These are phyloP conservation scores for Limnothrissa miodon DNA, from an alignment of 2,113 vertebrate genomes.

Conservation along the genomic window DNA sequence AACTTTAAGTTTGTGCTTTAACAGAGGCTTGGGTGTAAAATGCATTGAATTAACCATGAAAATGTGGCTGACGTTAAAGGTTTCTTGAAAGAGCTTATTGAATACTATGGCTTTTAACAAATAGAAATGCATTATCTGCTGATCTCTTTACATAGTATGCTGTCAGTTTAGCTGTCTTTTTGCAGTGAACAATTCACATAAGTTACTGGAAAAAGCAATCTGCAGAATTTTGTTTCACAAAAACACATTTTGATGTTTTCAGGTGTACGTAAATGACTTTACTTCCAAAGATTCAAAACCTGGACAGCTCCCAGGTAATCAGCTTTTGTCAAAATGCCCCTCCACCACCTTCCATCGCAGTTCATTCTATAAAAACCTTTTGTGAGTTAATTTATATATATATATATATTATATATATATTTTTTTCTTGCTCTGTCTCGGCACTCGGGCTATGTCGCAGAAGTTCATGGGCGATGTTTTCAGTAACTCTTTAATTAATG, in stretches of 20 bases:
- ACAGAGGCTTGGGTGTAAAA: neutral
- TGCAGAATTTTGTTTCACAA: neutral
- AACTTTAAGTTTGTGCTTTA: too few species aligned
- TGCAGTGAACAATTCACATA: neutral
- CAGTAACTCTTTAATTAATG: constrained; percentile 59
- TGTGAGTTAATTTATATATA: neutral
- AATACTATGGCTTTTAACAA: neutral
- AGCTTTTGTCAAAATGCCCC: neutral
- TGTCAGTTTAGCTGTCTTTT: neutral
- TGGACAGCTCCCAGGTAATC: neutral
- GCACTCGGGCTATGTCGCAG: constrained; percentile 39
- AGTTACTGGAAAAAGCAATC: neutral
- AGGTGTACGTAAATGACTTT: neutral
- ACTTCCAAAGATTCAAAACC: neutral
- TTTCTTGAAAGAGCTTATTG: neutral
- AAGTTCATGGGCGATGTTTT: constrained; percentile 49
- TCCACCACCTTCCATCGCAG: neutral
- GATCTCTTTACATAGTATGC: neutral
- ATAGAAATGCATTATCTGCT: neutral
- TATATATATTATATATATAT: neutral
- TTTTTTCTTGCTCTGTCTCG: neutral
- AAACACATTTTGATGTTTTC: neutral
- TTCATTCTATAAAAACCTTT: neutral
- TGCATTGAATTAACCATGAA: neutral
- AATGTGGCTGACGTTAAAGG: neutral